Evolutionary conservation across 2,888 invertebrate species (phyloP), one percentile per base, ranked within the genome.

Genomic region (Azorinus chamasolen): DNA sequence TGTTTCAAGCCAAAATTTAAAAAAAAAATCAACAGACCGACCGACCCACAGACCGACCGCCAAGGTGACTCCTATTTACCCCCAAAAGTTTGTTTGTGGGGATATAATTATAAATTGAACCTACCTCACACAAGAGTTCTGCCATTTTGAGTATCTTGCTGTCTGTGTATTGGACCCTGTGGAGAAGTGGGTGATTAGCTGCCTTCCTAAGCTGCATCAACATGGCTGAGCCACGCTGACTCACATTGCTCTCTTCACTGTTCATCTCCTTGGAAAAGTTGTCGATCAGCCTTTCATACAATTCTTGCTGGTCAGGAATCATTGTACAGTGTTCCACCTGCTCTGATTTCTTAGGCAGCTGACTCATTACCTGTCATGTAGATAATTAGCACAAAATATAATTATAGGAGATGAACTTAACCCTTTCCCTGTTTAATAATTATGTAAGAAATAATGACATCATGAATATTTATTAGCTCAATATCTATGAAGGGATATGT

Each of bases 141-240:
- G 98, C 96, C 81, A 99, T 96, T 82, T 94, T 93, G 69, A 95
- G 92, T 50, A 94, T 72, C 95, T 91, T 85, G 0, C 94, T 94
- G 77, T 96, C 95, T 50, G 94, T 94, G 85, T 93, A 94, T 41
- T 96, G 95, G 89, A 95, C 95, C 37, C 98, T 95, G 82, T 97
- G 94, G 0, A 99, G 94, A 12, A 98, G 94, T 0, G 98, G 98
- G 93, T 99, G 99, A 94, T 99, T 99, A 43, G 98, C 97, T 24
- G 97, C 94, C 93, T 98, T 98, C 1, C 99, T 94, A 93, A 99
- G 95, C 92, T 98, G 97, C 96, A 98, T 98, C 85, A 92, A 82
- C 88, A 92, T 90, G 45, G 88, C 84, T 1, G 89, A 79, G 5
- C 91, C 87, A 3, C 85, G 85, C 5, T 51, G 46, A 1, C 68